Evolutionary conservation across 1,140 invertebrate genomes (phyloP).

Genomic region (Ganaspis sp.): DNA sequence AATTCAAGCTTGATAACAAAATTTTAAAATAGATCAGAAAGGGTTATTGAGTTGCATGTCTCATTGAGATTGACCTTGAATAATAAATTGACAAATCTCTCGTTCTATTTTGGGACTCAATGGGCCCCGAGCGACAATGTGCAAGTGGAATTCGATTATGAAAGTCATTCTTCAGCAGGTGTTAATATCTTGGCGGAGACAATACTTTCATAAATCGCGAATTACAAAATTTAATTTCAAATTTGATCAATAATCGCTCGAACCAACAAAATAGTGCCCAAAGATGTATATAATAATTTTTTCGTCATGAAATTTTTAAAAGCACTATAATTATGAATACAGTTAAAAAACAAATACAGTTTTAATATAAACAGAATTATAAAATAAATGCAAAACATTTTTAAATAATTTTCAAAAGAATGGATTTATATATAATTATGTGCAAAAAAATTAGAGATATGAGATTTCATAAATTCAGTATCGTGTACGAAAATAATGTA

Average conservation of each 20-base stretch:
- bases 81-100: background rate
- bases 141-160: constrained; percentile 10
- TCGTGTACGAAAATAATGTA: background rate
- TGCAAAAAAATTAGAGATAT: background rate
- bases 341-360: too few relatives aligned
- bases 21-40: background rate
- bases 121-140: background rate
- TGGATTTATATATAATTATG: background rate
- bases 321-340: too few relatives aligned
- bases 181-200: background rate
- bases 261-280: background rate
- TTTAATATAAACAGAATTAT: too few relatives aligned
- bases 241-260: background rate
- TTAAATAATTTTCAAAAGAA: background rate
- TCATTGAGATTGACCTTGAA: background rate
- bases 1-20: background rate
- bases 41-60: background rate
- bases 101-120: background rate
- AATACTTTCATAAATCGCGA: background rate
- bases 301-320: too few relatives aligned
- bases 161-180: constrained; percentile 23
- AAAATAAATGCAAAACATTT: too few relatives aligned
- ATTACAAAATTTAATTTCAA: background rate
- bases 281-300: too few relatives aligned
- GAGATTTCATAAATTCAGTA: background rate